Base-by-base conservation (phyloP, 2,888 invertebrate species). In the Allolobophora icterica region DNA sequence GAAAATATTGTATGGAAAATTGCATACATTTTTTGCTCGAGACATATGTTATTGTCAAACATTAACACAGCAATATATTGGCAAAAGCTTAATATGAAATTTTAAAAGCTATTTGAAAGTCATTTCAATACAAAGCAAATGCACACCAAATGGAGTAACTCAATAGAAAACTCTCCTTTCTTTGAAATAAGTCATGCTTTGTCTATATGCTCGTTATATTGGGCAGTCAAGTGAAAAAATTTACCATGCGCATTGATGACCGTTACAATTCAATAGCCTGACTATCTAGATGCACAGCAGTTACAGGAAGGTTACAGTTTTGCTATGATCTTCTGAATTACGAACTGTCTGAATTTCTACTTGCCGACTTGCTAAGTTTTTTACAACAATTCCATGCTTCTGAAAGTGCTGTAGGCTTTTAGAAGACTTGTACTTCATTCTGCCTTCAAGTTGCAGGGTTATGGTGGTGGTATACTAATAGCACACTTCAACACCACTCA, bases 401-500 rank as follows among this genome's bases (percentile, higher is more conserved):
- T 52, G 52, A 52, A 52, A 52, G 52, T 52, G 5, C n/a, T 71
- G 71, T 71, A 71, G n/a, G 71, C 8, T 71, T 71, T n/a, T 71
- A 71, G 71, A 71, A 71, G n/a, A n/a, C 71, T 71, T n/a, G 1
- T 71, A 71, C 30, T 71, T 71, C 11, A n/a, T 71, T 71, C 71
- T 71, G 30, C 71, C 1, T 30, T 71, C n/a, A 71, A 71, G 30
- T 30, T 30, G n/a, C n/a, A 71, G n/a, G 71, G 71, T 71, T 71
- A n/a, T 71, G 71, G 30, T 71, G 71, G n/a, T 52, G 24, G 52
- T 24, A 52, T 24, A 52, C 71, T 71, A 71, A 71, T n/a, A n/a
- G n/a, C 71, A 71, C 71, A 71, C 71, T 71, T 71, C 71, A 71
- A 71, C n/a, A n/a, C 71, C 71, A 71, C 71, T 71, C 71, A 71